phyloP scores from a whole-genome alignment of 2,113 vertebrate genomes.

The Micronycteris hirsuta region DNA sequence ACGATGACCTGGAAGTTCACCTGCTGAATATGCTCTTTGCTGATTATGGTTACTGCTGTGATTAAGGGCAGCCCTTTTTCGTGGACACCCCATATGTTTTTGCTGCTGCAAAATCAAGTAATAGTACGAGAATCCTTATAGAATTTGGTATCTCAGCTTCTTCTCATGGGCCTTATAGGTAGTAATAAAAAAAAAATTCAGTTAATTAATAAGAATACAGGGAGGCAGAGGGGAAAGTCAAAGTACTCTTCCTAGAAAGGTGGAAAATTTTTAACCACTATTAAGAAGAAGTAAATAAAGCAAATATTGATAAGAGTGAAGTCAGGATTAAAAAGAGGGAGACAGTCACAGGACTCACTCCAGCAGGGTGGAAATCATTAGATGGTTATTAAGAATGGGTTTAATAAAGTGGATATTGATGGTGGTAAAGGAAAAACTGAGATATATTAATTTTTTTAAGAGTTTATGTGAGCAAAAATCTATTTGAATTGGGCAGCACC shows the following conservation, averaged over 20 bases:
- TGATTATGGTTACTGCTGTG: neutral
- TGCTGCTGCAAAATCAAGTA: neutral
- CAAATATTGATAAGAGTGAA: neutral
- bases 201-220: neutral
- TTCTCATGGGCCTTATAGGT: neutral
- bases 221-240: neutral
- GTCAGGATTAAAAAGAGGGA: neutral
- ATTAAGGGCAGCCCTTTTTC: neutral
- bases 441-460: neutral
- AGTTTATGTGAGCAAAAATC: neutral
- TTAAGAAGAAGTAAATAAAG: neutral
- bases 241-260: neutral
- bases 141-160: neutral
- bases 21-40: neutral
- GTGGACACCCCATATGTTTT: neutral
- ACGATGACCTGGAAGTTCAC: neutral
- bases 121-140: neutral
- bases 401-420: neutral
- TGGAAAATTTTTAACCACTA: neutral
- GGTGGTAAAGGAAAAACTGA: neutral
- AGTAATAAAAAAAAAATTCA: neutral
- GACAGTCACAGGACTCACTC: neutral
- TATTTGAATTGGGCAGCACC: neutral
- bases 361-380: neutral
- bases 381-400: neutral